Evolutionary conservation across 2,797 vertebrate species (phyloP).

Genomic region (Parauchenoglanis punctatus): DNA sequence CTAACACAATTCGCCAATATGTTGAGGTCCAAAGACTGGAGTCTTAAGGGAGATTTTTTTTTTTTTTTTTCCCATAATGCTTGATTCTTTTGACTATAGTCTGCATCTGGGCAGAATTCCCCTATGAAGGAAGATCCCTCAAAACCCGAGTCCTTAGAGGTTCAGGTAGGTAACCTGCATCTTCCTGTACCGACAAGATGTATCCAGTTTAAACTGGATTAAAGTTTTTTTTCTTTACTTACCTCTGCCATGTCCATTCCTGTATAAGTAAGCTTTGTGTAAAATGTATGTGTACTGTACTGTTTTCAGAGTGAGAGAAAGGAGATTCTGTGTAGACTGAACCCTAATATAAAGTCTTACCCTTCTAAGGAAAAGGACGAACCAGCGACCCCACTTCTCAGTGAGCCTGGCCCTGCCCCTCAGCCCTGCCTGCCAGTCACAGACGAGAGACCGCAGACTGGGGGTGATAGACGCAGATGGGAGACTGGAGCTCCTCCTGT

Average conservation of each 20-base stretch:
- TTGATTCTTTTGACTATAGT: conserved; percentile 21
- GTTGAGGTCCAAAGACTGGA: background rate
- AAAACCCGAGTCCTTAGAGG: conserved; percentile 67
- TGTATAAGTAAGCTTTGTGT: background rate
- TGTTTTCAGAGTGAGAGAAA: conserved; percentile 84
- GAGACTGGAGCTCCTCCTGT: conserved; percentile 79
- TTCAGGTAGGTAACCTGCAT: conserved; percentile 63
- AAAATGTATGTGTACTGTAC: background rate
- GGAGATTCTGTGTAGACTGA: conserved; percentile 89
- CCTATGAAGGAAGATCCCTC: conserved; percentile 72
- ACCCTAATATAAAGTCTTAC: conserved; percentile 88
- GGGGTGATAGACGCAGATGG: conserved; percentile 90
- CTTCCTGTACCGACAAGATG: background rate
- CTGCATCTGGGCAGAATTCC: conserved; percentile 64
- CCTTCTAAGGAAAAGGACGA: conserved; percentile 66
- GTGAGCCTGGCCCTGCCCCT: conserved; percentile 42
- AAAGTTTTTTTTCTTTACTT: background rate
- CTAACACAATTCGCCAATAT: background rate
- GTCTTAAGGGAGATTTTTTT: background rate
- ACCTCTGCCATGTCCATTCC: background rate
- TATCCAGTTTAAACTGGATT: background rate
- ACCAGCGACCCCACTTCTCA: conserved; percentile 37
- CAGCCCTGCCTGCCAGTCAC: conserved; percentile 45
- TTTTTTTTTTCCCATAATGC: no score
- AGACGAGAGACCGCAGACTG: conserved; percentile 66